These are phyloP conservation scores for Sinohyriopsis cumingii DNA, from an alignment of 2,888 invertebrate species.

Conservation along the genomic window DNA sequence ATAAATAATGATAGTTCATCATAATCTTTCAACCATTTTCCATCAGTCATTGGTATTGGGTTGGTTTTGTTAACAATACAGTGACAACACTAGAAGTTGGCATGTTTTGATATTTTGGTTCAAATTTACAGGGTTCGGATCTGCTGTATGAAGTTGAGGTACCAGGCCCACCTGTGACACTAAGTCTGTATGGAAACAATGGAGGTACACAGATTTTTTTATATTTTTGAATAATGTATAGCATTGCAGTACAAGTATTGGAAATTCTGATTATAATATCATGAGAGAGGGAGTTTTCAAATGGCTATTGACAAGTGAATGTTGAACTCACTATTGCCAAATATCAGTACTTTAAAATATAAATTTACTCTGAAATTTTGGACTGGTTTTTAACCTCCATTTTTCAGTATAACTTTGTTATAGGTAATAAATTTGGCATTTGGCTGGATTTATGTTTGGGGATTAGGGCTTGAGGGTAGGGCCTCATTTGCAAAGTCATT, in stretches of 20 bases:
- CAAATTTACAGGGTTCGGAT: constrained; percentile 77
- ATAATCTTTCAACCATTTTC: no score
- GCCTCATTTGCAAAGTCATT: background rate
- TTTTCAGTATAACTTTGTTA: no score
- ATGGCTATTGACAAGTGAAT: no score
- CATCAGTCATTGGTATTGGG: no score
- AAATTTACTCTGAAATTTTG: no score
- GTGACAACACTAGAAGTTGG: constrained; percentile 1
- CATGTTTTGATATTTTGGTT: constrained; percentile 20
- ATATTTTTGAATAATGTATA: background rate
- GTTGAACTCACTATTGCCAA: no score
- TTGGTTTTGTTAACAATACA: background rate
- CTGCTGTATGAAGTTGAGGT: constrained; percentile 78
- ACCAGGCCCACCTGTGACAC: constrained; percentile 74
- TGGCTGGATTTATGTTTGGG: background rate
- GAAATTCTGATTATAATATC: background rate
- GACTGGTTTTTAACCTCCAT: no score
- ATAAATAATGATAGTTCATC: no score
- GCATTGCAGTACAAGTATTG: background rate
- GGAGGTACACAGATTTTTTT: constrained; percentile 70
- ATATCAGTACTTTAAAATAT: no score
- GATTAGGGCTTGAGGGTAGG: background rate
- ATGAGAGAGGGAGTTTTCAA: no score
- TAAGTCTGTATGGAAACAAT: constrained; percentile 76
- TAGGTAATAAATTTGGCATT: no score